Conservation (phyloP, 2,888 invertebrate species). For the Shargacucullia verbasci region DNA sequence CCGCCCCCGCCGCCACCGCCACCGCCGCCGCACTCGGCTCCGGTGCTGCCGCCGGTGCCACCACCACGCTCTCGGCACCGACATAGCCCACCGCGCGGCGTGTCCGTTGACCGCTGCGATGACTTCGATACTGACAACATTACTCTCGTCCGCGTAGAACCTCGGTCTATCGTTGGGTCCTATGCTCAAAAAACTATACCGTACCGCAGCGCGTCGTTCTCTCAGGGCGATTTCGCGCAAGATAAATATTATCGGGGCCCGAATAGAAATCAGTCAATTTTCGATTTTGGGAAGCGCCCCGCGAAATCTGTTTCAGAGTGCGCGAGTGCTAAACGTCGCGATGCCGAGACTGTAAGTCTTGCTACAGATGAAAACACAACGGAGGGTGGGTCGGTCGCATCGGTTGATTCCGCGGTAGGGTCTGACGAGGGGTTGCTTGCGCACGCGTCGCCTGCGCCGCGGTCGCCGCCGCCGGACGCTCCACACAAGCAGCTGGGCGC, state of each 20-base stretch:
- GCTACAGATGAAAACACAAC: conserved; percentile 78
- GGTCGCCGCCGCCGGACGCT: conserved; percentile 83
- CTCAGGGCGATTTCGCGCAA: conserved; percentile 94
- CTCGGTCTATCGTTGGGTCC: conserved; percentile 89
- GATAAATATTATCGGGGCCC: conserved; percentile 84
- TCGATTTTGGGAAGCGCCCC: conserved; percentile 80
- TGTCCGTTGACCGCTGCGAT: conserved; percentile 83
- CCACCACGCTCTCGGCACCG: conserved; percentile 87
- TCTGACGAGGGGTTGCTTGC: conserved; percentile 88
- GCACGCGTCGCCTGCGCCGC: conserved; percentile 79
- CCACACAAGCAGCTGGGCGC: conserved; percentile 85
- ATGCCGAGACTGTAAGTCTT: conserved; percentile 72
- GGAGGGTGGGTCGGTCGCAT: conserved; percentile 87
- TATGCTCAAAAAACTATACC: conserved; percentile 92
- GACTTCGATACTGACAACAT: conserved; percentile 85
- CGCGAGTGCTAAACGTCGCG: conserved; percentile 68
- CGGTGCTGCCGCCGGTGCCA: conserved; percentile 88
- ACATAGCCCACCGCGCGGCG: conserved; percentile 85
- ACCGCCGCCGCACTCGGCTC: conserved; percentile 84
- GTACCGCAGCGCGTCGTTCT: conserved; percentile 95
- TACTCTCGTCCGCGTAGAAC: conserved; percentile 89
- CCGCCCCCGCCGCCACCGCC: conserved; percentile 78
- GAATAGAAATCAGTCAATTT: conserved; percentile 77
- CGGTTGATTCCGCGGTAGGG: conserved; percentile 89
- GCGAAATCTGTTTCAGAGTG: conserved; percentile 64